Evolutionary conservation across 2,888 invertebrate genomes (phyloP).

Genomic region (Synanthedon tipuliformis): DNA sequence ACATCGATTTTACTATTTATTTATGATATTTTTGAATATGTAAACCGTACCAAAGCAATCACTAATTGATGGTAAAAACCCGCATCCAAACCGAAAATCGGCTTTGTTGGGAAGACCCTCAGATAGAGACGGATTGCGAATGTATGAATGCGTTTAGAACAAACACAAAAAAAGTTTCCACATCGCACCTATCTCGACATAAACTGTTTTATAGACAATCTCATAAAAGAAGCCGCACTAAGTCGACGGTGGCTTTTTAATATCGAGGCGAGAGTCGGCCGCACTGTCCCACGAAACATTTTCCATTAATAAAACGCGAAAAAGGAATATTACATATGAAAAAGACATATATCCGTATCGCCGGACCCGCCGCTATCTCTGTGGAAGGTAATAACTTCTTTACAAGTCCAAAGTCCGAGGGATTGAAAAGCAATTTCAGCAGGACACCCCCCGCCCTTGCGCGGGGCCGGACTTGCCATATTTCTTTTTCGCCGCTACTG

Average conservation of each 20-base stretch:
- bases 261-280: constrained; percentile 59
- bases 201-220: constrained; percentile 54
- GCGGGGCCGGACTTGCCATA: constrained; percentile 63
- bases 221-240: constrained; percentile 55
- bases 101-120: no score
- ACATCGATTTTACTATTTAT: no score
- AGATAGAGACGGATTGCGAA: no score
- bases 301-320: constrained; percentile 72
- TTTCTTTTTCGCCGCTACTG: constrained; percentile 70
- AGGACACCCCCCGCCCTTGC: constrained; percentile 63
- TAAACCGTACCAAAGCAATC: no score
- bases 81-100: no score
- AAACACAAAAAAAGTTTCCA: neutral
- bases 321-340: constrained; percentile 72
- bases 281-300: constrained; percentile 67
- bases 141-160: no score
- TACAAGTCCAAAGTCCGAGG: constrained; percentile 73
- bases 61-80: no score
- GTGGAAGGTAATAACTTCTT: constrained; percentile 73
- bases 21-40: no score
- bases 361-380: constrained; percentile 69
- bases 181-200: constrained; percentile 18
- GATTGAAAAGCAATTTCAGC: constrained; percentile 73
- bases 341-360: constrained; percentile 71
- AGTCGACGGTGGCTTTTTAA: constrained; percentile 55